Percentiles rank a stretch among this genome's conserved stretches.
Conservation (phyloP, 2,113 vertebrate genomes). For the Pteronura brasiliensis region DNA sequence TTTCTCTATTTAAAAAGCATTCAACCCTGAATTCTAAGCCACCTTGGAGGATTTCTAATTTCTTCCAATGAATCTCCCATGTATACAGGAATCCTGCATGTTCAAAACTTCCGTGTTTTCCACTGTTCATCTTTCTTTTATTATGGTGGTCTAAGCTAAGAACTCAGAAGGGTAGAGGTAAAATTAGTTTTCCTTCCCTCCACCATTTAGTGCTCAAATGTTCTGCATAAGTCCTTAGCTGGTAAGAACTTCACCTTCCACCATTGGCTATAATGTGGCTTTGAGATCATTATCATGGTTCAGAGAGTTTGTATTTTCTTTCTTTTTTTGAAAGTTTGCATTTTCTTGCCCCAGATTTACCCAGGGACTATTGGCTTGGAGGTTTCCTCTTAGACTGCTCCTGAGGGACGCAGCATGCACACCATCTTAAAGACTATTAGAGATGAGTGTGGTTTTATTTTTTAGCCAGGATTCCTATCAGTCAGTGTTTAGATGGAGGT, state of each 20-base stretch:
- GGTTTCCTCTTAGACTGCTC: not conserved
- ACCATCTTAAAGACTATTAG: not conserved
- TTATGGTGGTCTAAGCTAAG: not conserved
- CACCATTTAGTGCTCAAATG: not conserved
- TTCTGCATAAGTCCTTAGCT: not conserved
- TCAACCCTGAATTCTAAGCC: not conserved
- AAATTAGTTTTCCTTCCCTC: not conserved
- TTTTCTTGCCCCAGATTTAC: not conserved
- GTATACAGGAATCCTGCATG: not conserved
- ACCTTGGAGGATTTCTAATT: not conserved
- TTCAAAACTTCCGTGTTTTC: not conserved
- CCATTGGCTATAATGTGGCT: not conserved
- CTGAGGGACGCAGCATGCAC: not conserved
- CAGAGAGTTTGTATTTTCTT: not conserved
- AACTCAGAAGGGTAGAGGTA: not conserved
- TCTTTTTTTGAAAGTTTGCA: not conserved
- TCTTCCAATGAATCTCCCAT: too few relatives aligned
- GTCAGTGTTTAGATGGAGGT: not conserved
- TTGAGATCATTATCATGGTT: not conserved
- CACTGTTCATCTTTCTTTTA: not conserved
- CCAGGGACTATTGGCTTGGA: not conserved
- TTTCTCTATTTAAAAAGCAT: not conserved
- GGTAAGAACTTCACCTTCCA: not conserved
- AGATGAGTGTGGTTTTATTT: not conserved
- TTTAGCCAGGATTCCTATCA: not conserved